These are phyloP conservation scores for Eupithecia dodoneata DNA, from an alignment of 2,888 invertebrate species.

Conservation along the genomic window DNA sequence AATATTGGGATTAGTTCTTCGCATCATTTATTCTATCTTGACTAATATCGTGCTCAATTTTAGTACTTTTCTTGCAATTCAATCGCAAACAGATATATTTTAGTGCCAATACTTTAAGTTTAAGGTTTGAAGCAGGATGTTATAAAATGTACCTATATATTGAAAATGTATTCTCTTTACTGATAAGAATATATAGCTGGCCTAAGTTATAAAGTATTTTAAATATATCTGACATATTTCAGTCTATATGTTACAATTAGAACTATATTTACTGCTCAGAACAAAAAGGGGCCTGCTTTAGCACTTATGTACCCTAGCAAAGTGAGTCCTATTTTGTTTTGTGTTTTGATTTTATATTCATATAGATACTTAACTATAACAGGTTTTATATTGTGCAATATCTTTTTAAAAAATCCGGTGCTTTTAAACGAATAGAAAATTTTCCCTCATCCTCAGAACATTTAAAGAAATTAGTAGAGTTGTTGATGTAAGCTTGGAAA, in stretches of 20 bases:
- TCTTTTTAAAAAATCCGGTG: slow-evolving; percentile 68
- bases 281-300: neutral
- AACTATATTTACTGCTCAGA: neutral
- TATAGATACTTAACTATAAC: slow-evolving; percentile 41
- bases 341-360: slow-evolving; percentile 40
- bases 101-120: slow-evolving; percentile 80
- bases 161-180: slow-evolving; percentile 61
- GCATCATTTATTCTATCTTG: slow-evolving; percentile 37
- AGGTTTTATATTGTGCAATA: slow-evolving; percentile 65
- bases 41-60: slow-evolving; percentile 62
- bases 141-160: slow-evolving; percentile 56
- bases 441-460: slow-evolving; percentile 74
- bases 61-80: slow-evolving; percentile 53
- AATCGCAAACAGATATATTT: slow-evolving; percentile 67
- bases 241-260: slow-evolving; percentile 40
- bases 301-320: neutral
- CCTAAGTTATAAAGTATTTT: slow-evolving; percentile 77
- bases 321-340: neutral
- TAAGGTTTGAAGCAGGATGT: slow-evolving; percentile 62
- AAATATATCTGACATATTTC: slow-evolving; percentile 58
- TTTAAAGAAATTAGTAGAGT: slow-evolving; percentile 59
- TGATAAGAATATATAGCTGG: slow-evolving; percentile 67
- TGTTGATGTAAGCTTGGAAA: slow-evolving; percentile 59
- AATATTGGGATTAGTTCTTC: slow-evolving; percentile 41
- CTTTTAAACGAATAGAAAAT: slow-evolving; percentile 59